Percentiles rank a stretch among this genome's conserved stretches.
Conservation (phyloP, 2,888 invertebrate genomes). For the Dasysyrphus tricinctus region DNA sequence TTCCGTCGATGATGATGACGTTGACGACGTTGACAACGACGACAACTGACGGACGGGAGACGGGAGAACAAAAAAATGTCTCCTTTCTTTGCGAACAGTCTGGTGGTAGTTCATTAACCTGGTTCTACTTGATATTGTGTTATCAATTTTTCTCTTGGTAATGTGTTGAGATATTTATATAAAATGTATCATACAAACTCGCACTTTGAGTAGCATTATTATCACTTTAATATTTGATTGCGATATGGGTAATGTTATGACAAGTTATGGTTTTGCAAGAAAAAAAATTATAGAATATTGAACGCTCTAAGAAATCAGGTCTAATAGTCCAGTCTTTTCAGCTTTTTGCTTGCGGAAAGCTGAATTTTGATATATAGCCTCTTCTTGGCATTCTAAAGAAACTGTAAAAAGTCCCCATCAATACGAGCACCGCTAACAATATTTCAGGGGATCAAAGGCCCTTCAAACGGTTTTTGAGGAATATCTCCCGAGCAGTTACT, state of each 20-base stretch:
- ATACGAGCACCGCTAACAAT: too few species aligned
- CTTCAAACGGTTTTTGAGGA: too few species aligned
- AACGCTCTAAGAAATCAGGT: too few species aligned
- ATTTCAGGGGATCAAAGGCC: too few species aligned
- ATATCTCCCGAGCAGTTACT: too few species aligned
- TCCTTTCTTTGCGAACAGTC: background rate
- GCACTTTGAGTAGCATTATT: background rate
- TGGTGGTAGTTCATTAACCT: constrained; percentile 54
- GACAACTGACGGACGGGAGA: background rate
- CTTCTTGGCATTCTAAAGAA: too few species aligned
- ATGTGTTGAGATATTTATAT: background rate
- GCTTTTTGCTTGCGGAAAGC: too few species aligned
- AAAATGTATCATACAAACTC: background rate
- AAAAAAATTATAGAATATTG: too few species aligned
- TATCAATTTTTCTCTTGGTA: constrained; percentile 46
- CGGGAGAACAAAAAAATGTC: background rate
- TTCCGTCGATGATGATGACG: background rate
- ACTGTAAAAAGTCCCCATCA: too few species aligned
- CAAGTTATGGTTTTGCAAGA: background rate
- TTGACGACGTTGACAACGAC: background rate
- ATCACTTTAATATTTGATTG: background rate
- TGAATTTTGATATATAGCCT: too few species aligned
- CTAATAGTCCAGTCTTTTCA: too few species aligned
- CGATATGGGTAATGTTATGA: background rate
- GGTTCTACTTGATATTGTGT: constrained; percentile 1